These are phyloP conservation scores for Scaptomyza hsui DNA, from an alignment of 1,140 invertebrate genomes.

Conservation along the genomic window DNA sequence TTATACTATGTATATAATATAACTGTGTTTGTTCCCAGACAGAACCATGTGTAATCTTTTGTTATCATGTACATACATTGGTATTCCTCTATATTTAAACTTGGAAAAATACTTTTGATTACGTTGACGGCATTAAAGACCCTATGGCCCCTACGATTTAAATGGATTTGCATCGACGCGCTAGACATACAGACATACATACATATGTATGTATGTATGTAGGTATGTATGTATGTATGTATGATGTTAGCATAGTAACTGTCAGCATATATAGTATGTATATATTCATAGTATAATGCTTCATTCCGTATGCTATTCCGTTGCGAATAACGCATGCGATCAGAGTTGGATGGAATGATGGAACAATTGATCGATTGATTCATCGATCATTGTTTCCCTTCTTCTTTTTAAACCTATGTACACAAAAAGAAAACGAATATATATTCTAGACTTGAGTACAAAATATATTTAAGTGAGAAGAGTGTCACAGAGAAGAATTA, in stretches of 20 bases:
- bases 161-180: conserved; percentile 7
- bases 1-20: too few relatives aligned
- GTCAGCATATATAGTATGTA: background rate
- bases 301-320: conserved; percentile 35
- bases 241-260: conserved; percentile 4
- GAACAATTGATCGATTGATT: background rate
- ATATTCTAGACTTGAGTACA: too few relatives aligned
- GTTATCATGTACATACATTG: background rate
- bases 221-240: background rate
- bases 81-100: background rate
- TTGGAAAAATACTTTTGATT: conserved; percentile 5
- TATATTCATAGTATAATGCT: background rate
- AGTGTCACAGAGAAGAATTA: too few relatives aligned
- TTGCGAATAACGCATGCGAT: conserved; percentile 14
- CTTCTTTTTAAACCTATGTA: conserved; percentile 1
- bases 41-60: background rate
- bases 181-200: background rate
- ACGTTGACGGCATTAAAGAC: background rate
- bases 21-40: too few relatives aligned
- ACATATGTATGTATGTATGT: background rate
- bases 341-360: background rate
- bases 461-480: too few relatives aligned
- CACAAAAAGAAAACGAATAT: too few relatives aligned
- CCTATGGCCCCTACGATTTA: background rate
- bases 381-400: background rate